These are phyloP conservation scores for Odocoileus virginianus DNA, from an alignment of 2,113 vertebrate species.

Conservation along the genomic window DNA sequence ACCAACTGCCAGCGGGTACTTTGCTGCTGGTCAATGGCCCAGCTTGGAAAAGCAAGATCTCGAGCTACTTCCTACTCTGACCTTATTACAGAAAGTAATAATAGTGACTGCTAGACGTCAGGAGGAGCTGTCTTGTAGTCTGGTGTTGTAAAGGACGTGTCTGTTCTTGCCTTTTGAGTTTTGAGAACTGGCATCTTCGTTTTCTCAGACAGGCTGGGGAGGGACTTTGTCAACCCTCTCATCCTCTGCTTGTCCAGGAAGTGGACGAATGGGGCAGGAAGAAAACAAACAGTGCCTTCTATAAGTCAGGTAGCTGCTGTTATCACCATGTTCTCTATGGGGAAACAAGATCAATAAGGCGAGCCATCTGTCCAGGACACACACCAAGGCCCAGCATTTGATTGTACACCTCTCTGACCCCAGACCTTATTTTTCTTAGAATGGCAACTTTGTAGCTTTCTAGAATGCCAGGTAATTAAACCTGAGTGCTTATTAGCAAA, in stretches of 20 bases:
- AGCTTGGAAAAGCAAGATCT: neutral
- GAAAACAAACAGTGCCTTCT: neutral
- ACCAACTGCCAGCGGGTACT: too few relatives aligned
- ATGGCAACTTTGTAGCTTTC: conserved; percentile 6
- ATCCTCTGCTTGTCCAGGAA: neutral
- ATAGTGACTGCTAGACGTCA: neutral
- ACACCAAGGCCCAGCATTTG: neutral
- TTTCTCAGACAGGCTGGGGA: neutral
- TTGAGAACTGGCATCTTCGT: neutral
- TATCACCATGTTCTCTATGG: neutral
- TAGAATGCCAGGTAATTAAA: neutral
- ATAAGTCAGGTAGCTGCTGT: neutral
- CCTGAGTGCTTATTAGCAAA: conserved; percentile 25
- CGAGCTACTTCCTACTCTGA: neutral
- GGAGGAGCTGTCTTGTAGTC: neutral
- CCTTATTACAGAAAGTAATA: neutral
- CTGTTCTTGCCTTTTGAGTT: neutral
- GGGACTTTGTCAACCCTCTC: neutral
- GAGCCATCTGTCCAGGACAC: neutral
- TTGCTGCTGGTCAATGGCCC: neutral
- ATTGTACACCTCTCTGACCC: neutral
- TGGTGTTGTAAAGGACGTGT: neutral
- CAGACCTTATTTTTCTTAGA: neutral
- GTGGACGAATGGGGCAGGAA: neutral
- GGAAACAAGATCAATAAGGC: neutral